Percentiles rank a stretch among this genome's conserved stretches.
Conservation (phyloP, 1,140 invertebrate genomes). For the Drosophila quadrilineata region DNA sequence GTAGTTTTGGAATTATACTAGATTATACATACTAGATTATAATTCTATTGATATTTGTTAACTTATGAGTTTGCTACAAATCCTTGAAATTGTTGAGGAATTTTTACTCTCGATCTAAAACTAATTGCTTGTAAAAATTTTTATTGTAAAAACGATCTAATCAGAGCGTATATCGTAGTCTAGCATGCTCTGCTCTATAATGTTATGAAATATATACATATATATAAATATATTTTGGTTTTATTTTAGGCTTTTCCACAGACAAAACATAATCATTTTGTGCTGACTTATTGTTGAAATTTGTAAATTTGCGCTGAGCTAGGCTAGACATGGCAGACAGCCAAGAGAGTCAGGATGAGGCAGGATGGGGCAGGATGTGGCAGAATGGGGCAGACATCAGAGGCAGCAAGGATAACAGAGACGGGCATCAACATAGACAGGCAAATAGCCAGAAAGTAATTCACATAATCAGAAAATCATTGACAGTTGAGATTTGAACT, state of each 20-base stretch:
- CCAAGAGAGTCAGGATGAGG: conserved; percentile 8
- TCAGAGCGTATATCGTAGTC: no score
- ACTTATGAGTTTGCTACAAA: no score
- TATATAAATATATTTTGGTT: background rate
- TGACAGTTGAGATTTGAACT: conserved; percentile 49
- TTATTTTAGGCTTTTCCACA: background rate
- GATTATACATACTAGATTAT: no score
- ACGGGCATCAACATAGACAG: background rate
- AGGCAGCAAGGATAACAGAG: conserved; percentile 10
- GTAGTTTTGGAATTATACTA: no score
- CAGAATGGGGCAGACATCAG: background rate
- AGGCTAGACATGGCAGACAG: conserved; percentile 55
- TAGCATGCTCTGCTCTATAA: no score
- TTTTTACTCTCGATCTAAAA: no score
- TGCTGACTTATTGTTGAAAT: conserved; percentile 78
- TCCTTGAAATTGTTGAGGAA: no score
- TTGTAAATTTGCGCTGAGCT: conserved; percentile 70
- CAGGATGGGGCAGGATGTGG: no score
- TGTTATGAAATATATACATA: no score
- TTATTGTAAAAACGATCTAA: no score
- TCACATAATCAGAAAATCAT: conserved; percentile 54
- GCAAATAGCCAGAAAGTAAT: conserved; percentile 24
- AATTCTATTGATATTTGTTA: no score
- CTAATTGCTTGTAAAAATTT: no score
- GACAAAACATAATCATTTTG: conserved; percentile 67